Evolutionary conservation across 2,113 vertebrate species (phyloP).

Genomic region (Symphodus melops): DNA sequence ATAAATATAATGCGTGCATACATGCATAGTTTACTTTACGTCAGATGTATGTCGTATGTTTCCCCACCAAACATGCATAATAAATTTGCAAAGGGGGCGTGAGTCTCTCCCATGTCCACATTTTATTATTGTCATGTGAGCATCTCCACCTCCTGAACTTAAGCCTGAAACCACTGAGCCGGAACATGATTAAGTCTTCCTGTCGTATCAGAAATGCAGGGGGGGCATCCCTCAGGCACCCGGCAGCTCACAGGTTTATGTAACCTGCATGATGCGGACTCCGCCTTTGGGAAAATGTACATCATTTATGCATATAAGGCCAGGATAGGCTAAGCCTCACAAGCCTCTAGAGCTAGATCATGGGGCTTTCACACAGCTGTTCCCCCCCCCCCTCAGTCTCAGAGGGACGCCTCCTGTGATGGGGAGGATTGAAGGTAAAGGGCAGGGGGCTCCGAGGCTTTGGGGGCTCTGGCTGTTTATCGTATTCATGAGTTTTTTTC

Average conservation of each 20-base stretch:
- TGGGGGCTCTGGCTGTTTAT: slow-evolving; percentile 21
- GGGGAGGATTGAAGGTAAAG: slow-evolving; percentile 65
- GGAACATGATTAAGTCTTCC: slow-evolving; percentile 12
- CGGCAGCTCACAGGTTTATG: slow-evolving; percentile 35
- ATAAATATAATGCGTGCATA: slow-evolving; percentile 3
- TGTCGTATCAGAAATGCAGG: not conserved
- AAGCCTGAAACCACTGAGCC: slow-evolving; percentile 1
- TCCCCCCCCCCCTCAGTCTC: slow-evolving; percentile 32
- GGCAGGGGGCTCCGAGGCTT: slow-evolving; percentile 41
- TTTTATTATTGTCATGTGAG: not conserved
- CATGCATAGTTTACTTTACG: not conserved
- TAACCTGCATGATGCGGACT: slow-evolving; percentile 48
- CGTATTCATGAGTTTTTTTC: slow-evolving; percentile 44
- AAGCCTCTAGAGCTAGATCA: slow-evolving; percentile 46
- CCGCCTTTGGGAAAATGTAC: slow-evolving; percentile 43
- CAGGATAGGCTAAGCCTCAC: slow-evolving; percentile 27
- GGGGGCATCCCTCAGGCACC: slow-evolving; percentile 10
- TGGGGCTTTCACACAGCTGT: slow-evolving; percentile 58
- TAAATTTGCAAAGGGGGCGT: not conserved
- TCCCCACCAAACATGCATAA: not conserved
- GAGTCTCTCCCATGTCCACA: not conserved
- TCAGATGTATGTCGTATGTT: slow-evolving; percentile 15
- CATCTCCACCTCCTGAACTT: not conserved
- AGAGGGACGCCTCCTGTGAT: slow-evolving; percentile 49
- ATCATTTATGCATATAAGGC: slow-evolving; percentile 57